Base-by-base conservation (phyloP, 2,888 invertebrate species). In the Eilema caniola region DNA sequence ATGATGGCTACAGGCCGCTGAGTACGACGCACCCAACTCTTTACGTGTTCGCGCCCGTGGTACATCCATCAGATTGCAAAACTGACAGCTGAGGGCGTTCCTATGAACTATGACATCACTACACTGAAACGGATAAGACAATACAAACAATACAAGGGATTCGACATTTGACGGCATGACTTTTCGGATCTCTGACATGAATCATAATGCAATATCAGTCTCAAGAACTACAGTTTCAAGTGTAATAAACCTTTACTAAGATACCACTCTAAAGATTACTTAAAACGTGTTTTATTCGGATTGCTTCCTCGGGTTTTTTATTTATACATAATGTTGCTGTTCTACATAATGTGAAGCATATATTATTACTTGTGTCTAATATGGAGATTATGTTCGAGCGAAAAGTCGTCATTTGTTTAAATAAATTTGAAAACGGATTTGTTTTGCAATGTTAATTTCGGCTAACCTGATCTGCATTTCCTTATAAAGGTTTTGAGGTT, bases 101-200 rank as follows among this genome's bases (percentile, higher is more conserved):
- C 88, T 89, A 85, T 92, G 90, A 91, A 90, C 93, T 92, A 92
- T 93, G 93, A 91, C 93, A 89, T 91, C 90, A 91, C 86, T 78
- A 72, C 28, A 37, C 56, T 61, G 80, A 73, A 65, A 74, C 80
- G 80, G 85, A 85, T 90, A 91, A 93, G 89, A 92, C 92, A 92
- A 92, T 90, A 88, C 90, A 92, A 90, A 92, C 89, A 92, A 90
- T 91, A 90, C 90, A 90, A 88, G 90, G 86, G 91, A 90, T 87
- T 89, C 90, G 91, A 89, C 91, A 92, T 94, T 91, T 89, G 88
- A 89, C 81, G 83, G 86, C 81, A 88, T 93, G 93, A 93, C 92
- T 93, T 78, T 88, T 79, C 85, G 78, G 84, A 88, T 89, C 79
- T 90, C 78, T 86, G 90, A 93, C 92, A 90, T 85, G 88, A 88